phyloP scores from a whole-genome alignment of 2,888 invertebrate species.

The Dromius quadrimaculatus region DNA sequence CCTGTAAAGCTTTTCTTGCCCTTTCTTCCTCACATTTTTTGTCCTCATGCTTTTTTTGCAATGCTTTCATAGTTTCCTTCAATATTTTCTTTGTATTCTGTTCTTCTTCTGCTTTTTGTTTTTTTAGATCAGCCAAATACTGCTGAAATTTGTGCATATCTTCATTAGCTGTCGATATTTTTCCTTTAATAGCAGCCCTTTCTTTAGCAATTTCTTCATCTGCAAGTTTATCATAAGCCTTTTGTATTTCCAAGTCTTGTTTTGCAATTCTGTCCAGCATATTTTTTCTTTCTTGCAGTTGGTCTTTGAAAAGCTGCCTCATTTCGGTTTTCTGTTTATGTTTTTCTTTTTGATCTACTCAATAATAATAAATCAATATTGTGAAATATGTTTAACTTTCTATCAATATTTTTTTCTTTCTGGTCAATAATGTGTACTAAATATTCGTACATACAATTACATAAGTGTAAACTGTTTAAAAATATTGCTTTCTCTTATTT shows the following conservation, averaged over 20 bases:
- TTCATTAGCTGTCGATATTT: conserved; percentile 54
- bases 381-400: background rate
- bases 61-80: conserved; percentile 58
- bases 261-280: conserved; percentile 2
- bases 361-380: background rate
- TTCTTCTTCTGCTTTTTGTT: conserved; percentile 61
- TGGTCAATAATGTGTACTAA: no score
- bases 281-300: conserved; percentile 24
- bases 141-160: conserved; percentile 62
- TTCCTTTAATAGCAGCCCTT: conserved; percentile 3
- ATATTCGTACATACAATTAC: conserved; percentile 3
- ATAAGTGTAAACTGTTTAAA: conserved; percentile 10
- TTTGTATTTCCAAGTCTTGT: conserved; percentile 5
- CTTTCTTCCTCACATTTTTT: conserved; percentile 60
- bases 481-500: conserved; percentile 9
- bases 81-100: conserved; percentile 58
- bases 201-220: conserved; percentile 35
- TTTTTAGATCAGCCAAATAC: conserved; percentile 61
- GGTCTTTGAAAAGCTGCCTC: background rate
- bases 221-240: conserved; percentile 33
- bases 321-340: background rate
- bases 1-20: conserved; percentile 60
- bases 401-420: background rate
- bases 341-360: conserved; percentile 9
- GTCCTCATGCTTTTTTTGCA: conserved; percentile 61